Base-by-base conservation (phyloP, 1,140 invertebrate genomes). In the Rhyacophila brunnea region DNA sequence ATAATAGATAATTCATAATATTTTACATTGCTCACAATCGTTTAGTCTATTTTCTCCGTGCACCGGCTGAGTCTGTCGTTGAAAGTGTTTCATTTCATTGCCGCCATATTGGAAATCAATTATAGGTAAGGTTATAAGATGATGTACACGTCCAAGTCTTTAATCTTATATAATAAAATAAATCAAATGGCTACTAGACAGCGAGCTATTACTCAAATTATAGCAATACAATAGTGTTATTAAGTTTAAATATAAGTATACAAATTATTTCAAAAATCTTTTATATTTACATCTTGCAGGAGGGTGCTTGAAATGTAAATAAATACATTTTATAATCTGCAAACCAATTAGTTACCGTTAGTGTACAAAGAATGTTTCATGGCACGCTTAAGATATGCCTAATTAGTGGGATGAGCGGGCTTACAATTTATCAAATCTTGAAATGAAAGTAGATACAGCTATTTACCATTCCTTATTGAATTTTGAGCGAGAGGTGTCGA, bases 161-260 rank as follows among this genome's bases (percentile, higher is more conserved):
- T 62, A 62, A 52, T 62, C 53, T 62, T 42, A 45, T 42, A 45
- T 62, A 60, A 42, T 43, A 51, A 50, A 48, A 42, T 51, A 51
- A 57, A 47, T 40, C 19, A 23, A 54, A 38, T 46, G 35, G 55
- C 55, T 63, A 46, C 48, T 62, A 54, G 53, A 58, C 60, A 57
- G 28, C 50, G 58, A 63, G 60, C 60, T 63, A 42, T 50, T 54
- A 58, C 60, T 63, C 60, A 58, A 63, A 47, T 49, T 58, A 58
- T 58, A 63, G 60, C 60, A 63, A 63, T 63, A 63, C 51, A 51
- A 58, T 63, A 58, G 60, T 57, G 57, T 62, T 62, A 62, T 44
- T 48, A 57, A 48, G 19, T 40, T 48, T 44, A 44, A n/a, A 17
- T 14, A 13, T 48, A 60, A 55, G 52, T 43, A 52, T 54, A 47